Evolutionary conservation across 2,888 invertebrate genomes (phyloP).

Genomic region (Zygaena filipendulae): DNA sequence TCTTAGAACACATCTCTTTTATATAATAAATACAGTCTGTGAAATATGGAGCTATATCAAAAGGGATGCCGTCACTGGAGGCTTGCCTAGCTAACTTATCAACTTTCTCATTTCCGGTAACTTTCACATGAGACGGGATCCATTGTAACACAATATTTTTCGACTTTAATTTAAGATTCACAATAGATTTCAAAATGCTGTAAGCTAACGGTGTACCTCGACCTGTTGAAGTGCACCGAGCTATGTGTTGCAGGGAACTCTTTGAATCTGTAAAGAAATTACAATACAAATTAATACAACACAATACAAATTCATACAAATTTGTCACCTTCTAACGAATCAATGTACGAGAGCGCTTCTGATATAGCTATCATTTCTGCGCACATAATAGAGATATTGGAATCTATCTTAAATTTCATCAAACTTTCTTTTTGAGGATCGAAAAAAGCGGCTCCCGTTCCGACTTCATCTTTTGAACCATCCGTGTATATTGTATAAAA

Average conservation of each 20-base stretch:
- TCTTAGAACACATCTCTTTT: too few relatives aligned
- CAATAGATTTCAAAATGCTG: conserved; percentile 10
- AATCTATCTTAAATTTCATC: conserved; percentile 9
- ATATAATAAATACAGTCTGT: too few relatives aligned
- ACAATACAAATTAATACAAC: conserved; percentile 6
- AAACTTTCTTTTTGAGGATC: conserved; percentile 1
- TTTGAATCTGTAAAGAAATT: conserved; percentile 13
- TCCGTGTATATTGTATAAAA: conserved; percentile 7
- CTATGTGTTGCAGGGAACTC: conserved; percentile 12
- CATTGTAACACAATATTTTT: conserved; percentile 11
- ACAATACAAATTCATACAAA: too few relatives aligned
- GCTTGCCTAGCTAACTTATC: too few relatives aligned
- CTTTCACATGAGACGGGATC: conserved; percentile 15
- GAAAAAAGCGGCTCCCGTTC: conserved; percentile 8
- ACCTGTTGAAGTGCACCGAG: conserved; percentile 14
- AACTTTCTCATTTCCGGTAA: too few relatives aligned
- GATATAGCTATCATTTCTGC: conserved; percentile 12
- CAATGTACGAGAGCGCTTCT: conserved; percentile 10
- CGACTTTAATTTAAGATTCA: conserved; percentile 1
- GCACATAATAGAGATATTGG: conserved; percentile 11
- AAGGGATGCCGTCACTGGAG: too few relatives aligned
- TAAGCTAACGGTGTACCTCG: conserved; percentile 14
- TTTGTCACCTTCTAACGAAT: conserved; percentile 3
- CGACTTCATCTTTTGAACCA: conserved; percentile 2
- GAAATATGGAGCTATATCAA: too few relatives aligned